These are phyloP conservation scores for Lagopus muta DNA, from an alignment of 2,113 vertebrate species.

Conservation along the genomic window DNA sequence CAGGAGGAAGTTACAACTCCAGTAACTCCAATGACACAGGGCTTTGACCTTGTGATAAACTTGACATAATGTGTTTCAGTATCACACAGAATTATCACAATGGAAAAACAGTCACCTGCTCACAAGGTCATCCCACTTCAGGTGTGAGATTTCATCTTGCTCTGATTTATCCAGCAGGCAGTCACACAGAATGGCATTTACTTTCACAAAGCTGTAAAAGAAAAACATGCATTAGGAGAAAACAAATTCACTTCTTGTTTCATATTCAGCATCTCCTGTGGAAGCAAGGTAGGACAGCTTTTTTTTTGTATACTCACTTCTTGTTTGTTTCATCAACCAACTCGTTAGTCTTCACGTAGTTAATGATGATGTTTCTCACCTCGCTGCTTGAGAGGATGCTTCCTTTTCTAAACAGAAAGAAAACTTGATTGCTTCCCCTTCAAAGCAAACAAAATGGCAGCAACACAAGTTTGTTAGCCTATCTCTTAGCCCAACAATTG, in stretches of 20 bases:
- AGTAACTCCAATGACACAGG: not conserved
- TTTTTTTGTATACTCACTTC: slow-evolving; percentile 81
- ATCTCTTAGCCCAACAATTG: not conserved
- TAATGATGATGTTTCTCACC: slow-evolving; percentile 85
- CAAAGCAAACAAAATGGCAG: not conserved
- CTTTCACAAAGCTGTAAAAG: slow-evolving; percentile 84
- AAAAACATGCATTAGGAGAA: not conserved
- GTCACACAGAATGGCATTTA: slow-evolving; percentile 91
- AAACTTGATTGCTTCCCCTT: not conserved
- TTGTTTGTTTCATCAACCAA: slow-evolving; percentile 90
- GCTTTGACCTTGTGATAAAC: not conserved
- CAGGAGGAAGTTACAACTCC: not conserved
- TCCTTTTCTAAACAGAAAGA: slow-evolving; percentile 84
- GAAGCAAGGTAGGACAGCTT: not conserved
- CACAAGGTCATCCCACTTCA: slow-evolving; percentile 93
- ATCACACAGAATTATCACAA: not conserved
- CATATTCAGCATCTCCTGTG: not conserved
- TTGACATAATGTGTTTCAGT: not conserved
- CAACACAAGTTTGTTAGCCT: not conserved
- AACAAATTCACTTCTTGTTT: not conserved
- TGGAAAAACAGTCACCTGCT: slow-evolving; percentile 81
- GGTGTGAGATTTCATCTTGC: slow-evolving; percentile 82
- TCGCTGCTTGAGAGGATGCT: slow-evolving; percentile 83
- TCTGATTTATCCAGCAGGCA: slow-evolving; percentile 92
- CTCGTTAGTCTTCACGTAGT: slow-evolving; percentile 90